Conservation (phyloP, 1,140 invertebrate genomes). For the Tetramorium alpestre region DNA sequence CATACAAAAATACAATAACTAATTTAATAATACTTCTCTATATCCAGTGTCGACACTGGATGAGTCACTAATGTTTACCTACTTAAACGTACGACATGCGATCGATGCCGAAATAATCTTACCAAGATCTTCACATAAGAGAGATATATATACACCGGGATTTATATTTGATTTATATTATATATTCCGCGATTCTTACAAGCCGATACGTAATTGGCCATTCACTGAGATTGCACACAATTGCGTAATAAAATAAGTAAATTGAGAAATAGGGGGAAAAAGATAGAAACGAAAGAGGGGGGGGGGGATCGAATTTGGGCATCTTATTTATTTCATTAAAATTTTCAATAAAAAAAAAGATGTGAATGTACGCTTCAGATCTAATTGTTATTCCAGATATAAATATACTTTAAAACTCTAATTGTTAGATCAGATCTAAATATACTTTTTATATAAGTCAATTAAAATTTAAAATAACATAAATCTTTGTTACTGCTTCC, state of each 20-base stretch:
- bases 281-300: not conserved
- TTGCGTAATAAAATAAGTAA: slow-evolving; percentile 42
- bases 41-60: slow-evolving; percentile 56
- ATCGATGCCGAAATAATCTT: slow-evolving; percentile 43
- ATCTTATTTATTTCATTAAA: slow-evolving; percentile 13
- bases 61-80: slow-evolving; percentile 66
- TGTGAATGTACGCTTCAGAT: not conserved
- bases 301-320: not conserved
- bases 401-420: too few relatives aligned
- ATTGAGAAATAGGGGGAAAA: not conserved
- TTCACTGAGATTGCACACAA: slow-evolving; percentile 54
- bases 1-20: slow-evolving; percentile 81
- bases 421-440: not conserved
- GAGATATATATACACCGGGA: slow-evolving; percentile 33
- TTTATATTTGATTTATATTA: slow-evolving; percentile 45
- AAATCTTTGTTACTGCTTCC: slow-evolving; percentile 44
- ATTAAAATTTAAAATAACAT: slow-evolving; percentile 28
- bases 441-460: slow-evolving; percentile 10
- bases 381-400: not conserved
- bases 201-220: slow-evolving; percentile 38
- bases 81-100: slow-evolving; percentile 59
- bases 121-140: slow-evolving; percentile 25
- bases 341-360: slow-evolving; percentile 21
- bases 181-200: slow-evolving; percentile 46
- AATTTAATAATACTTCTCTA: slow-evolving; percentile 82